Evolutionary conservation across 2,113 vertebrate genomes (phyloP), one percentile per base, ranked within the genome.

Genomic region (Plectropomus leopardus): DNA sequence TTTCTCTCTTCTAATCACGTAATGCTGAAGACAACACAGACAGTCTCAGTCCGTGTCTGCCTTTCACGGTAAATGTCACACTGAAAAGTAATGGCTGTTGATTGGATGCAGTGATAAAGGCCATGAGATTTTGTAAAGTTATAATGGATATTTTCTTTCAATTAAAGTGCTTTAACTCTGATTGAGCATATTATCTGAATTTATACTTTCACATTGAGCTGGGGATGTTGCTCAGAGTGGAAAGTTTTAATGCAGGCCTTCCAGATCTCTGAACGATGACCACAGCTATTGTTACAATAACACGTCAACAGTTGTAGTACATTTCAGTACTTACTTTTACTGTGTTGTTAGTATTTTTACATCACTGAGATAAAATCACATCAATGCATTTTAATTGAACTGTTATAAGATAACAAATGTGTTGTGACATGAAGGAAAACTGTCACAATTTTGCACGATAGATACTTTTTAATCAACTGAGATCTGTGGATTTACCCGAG

Each of bases 41-140:
- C 58, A 11, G 45, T 40, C 59, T 79, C 45, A 26, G 36, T 75
- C 45, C 76, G 30, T 17, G 3, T 70, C 73, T 63, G 58, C 36
- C 64, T 70, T 54, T 71, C 66, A 30, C 75, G 57, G 45, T 80
- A 91, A 91, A 91, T 89, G 89, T 89, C 87, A 89, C n/a, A 55
- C 50, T 17, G 40, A 50, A 42, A 80, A 83, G 77, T 82, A 84
- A 86, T 70, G 68, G 54, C 60, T 63, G 55, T 26, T 63, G 78
- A 75, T 65, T 69, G 59, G 48, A 74, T 70, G 64, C 40, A 24
- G 69, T 61, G 28, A 86, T 81, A 86, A 79, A 86, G 72, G 80
- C 60, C 81, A 57, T 10, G 34, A 19, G 53, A 77, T 76, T 82
- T 51, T 48, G 11, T 54, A 5, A 59, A n/a, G 67, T 76, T 55